phyloP scores from a whole-genome alignment of 2,888 invertebrate species.

The Lycia hirtaria region DNA sequence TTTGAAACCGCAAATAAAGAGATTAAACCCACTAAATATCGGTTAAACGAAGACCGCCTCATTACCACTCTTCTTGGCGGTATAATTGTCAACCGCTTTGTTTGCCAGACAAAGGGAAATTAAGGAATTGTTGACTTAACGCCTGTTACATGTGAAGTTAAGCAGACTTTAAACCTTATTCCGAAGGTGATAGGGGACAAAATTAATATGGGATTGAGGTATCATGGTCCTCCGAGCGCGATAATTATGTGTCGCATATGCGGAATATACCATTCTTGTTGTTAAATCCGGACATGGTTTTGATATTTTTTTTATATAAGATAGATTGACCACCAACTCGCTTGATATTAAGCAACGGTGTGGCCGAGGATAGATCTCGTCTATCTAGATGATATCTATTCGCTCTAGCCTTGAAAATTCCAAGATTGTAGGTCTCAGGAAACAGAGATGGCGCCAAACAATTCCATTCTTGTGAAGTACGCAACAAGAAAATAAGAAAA shows the following conservation, averaged over 20 bases:
- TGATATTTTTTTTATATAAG: too few species aligned
- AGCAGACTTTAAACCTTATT: slow-evolving; percentile 18
- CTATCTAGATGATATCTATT: too few species aligned
- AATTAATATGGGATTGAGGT: slow-evolving; percentile 6
- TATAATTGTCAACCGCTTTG: slow-evolving; percentile 42
- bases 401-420: too few species aligned
- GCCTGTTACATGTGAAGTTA: slow-evolving; percentile 17
- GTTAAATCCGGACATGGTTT: background rate
- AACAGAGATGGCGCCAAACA: too few species aligned
- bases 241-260: slow-evolving; percentile 13
- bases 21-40: slow-evolving; percentile 33
- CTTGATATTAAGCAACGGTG: too few species aligned
- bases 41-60: slow-evolving; percentile 34
- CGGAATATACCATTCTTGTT: background rate
- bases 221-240: slow-evolving; percentile 8
- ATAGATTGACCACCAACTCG: too few species aligned
- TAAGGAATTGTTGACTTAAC: slow-evolving; percentile 37
- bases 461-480: too few species aligned
- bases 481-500: too few species aligned
- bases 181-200: background rate
- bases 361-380: too few species aligned
- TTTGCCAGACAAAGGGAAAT: slow-evolving; percentile 40
- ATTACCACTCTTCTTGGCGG: slow-evolving; percentile 40
- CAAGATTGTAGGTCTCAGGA: too few species aligned
- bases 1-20: slow-evolving; percentile 13